Percentiles rank a stretch among this genome's conserved stretches.
phyloP scores from a whole-genome alignment of 2,113 vertebrate species.

The Eulacestoma nigropectus region DNA sequence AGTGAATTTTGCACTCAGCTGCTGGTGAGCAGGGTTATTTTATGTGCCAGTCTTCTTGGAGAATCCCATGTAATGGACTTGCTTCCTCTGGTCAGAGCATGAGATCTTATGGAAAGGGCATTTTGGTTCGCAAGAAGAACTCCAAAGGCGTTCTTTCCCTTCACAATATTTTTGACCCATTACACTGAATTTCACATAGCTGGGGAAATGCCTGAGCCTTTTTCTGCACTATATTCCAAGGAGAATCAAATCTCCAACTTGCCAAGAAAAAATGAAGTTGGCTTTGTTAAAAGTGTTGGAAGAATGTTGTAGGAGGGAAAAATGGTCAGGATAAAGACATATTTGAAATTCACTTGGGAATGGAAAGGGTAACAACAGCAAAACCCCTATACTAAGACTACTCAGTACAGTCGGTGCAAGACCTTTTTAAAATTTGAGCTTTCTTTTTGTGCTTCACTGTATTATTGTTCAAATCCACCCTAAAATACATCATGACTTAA shows the following conservation, averaged over 20 bases:
- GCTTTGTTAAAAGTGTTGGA: slow-evolving; percentile 20
- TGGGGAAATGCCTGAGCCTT: not conserved
- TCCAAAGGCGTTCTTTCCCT: not conserved
- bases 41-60: not conserved
- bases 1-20: not conserved
- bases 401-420: not conserved
- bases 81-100: not conserved
- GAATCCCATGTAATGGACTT: not conserved
- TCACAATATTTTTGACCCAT: not conserved
- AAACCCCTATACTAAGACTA: not conserved
- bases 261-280: not conserved
- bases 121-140: not conserved
- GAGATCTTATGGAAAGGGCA: not conserved
- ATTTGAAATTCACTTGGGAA: slow-evolving; percentile 51
- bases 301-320: slow-evolving; percentile 22
- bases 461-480: not conserved
- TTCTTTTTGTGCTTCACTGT: not conserved
- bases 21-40: not conserved
- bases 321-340: slow-evolving; percentile 3
- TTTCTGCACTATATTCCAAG: not conserved
- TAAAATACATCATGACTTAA: not conserved
- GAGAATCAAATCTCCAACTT: not conserved
- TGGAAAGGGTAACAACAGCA: not conserved
- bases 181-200: not conserved
- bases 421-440: not conserved